Evolutionary conservation across 2,888 invertebrate species (phyloP), one percentile per base, ranked within the genome.

Genomic region (Conchocele bisecta): DNA sequence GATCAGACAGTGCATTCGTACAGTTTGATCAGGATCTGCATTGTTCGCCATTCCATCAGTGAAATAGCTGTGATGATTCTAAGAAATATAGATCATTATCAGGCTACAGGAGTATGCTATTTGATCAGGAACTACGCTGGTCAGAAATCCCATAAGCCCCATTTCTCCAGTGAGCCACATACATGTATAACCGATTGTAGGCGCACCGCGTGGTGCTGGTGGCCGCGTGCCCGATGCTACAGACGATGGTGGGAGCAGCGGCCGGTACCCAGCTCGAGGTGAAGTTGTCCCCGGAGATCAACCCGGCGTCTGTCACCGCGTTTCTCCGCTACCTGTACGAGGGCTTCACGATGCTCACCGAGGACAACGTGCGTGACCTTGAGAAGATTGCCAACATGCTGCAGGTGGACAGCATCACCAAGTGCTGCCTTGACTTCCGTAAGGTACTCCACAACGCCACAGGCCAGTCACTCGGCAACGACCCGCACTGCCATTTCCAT

Each of bases 171-270:
- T 44, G 44, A 20, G 44, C 9, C 9, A 44, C 17, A 44, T 9
- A 17, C 9, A 44, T 44, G 17, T 48, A n/a, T 48, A n/a, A 24
- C 6, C 11, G 26, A 11, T 66, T 65, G 13, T 54, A 78, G 78
- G 78, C 75, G 13, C 78, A 78, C 42, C 61, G 78, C 42, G 58
- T 78, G 31, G 75, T 78, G 17, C 39, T 78, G 37, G 64, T 78
- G n/a, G 78, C 78, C 41, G 78, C 78, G n/a, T 78, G 75, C 60
- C 78, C 78, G 22, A 78, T 78, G 78, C 53, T 78, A 29, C 78
- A 78, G 57, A 67, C 69, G 7, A 78, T 78, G 78, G 75, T 75
- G 20, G 71, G 66, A 28, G 69, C 78, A 13, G 61, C 66, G 1
- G 46, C 60, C 42, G 78, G 78, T 29, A 69, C 71, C 11, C 60